phyloP scores from a whole-genome alignment of 2,113 vertebrate genomes.

The Salvelinus fontinalis region DNA sequence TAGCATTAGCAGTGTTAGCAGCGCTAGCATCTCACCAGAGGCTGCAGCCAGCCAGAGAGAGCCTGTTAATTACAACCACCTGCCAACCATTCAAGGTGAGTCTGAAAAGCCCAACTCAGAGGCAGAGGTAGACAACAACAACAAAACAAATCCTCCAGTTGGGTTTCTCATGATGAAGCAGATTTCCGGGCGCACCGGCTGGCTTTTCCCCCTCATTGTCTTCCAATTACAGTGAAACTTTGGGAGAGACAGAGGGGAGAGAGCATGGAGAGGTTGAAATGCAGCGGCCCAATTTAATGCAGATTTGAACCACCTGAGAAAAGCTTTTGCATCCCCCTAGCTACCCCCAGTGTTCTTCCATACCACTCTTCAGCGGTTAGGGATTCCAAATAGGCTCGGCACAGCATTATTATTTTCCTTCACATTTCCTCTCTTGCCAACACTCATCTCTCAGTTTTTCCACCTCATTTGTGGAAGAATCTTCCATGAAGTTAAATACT shows the following conservation, averaged over 20 bases:
- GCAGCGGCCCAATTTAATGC: constrained; percentile 58
- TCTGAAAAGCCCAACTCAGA: constrained; percentile 29
- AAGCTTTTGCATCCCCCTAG: not conserved
- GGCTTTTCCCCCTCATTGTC: constrained; percentile 38
- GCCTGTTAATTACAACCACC: constrained; percentile 60
- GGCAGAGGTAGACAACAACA: constrained; percentile 55
- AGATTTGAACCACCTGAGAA: constrained; percentile 45
- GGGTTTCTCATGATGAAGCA: constrained; percentile 45
- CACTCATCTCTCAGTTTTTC: constrained; percentile 59
- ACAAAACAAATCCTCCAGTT: constrained; percentile 36
- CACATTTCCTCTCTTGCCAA: constrained; percentile 57
- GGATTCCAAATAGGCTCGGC: constrained; percentile 54
- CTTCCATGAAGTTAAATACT: constrained; percentile 67
- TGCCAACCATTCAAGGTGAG: constrained; percentile 59
- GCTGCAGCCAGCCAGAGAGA: constrained; percentile 34
- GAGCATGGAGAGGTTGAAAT: constrained; percentile 22
- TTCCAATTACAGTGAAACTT: constrained; percentile 56
- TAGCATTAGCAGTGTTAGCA: constrained; percentile 24
- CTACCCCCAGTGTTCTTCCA: constrained; percentile 10
- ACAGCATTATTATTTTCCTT: constrained; percentile 66
- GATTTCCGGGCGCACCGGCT: constrained; percentile 45
- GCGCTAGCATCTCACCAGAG: constrained; percentile 45
- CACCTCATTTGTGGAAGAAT: constrained; percentile 71
- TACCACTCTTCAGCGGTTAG: constrained; percentile 38
- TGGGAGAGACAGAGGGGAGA: not conserved